These are phyloP conservation scores for Arctia plantaginis DNA, from an alignment of 2,888 invertebrate species.

Conservation along the genomic window DNA sequence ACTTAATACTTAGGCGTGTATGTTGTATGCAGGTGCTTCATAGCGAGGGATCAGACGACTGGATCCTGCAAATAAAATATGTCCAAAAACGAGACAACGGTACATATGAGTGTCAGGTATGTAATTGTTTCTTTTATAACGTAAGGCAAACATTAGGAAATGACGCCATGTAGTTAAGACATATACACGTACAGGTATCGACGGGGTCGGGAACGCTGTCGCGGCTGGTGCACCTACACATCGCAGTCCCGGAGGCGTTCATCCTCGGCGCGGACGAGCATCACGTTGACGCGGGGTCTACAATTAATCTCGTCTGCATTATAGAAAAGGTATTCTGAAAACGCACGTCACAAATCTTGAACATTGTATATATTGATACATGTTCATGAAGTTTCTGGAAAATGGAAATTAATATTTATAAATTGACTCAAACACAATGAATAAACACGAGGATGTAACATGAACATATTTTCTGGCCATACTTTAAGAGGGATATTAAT, in stretches of 20 bases:
- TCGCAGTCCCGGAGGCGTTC: conserved; percentile 95
- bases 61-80: conserved; percentile 97
- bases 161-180: not conserved
- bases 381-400: too few relatives aligned
- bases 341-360: not conserved
- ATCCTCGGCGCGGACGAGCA: conserved; percentile 95
- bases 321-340: conserved; percentile 91
- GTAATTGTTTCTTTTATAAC: conserved; percentile 30
- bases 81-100: conserved; percentile 97
- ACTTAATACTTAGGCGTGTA: not conserved
- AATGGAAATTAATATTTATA: too few relatives aligned
- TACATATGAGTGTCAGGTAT: conserved; percentile 97
- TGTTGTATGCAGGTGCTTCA: conserved; percentile 88
- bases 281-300: conserved; percentile 96
- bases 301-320: conserved; percentile 95
- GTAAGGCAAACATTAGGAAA: conserved; percentile 26
- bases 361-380: not conserved
- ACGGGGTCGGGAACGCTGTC: conserved; percentile 93
- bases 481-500: not conserved
- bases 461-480: not conserved
- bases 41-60: conserved; percentile 96
- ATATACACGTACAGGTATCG: conserved; percentile 88
- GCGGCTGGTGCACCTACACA: conserved; percentile 95
- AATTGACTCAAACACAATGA: too few relatives aligned
- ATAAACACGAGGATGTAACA: not conserved